Conservation (phyloP, 2,888 invertebrate genomes). For the Galeopsomyia nigrocyanea region DNA sequence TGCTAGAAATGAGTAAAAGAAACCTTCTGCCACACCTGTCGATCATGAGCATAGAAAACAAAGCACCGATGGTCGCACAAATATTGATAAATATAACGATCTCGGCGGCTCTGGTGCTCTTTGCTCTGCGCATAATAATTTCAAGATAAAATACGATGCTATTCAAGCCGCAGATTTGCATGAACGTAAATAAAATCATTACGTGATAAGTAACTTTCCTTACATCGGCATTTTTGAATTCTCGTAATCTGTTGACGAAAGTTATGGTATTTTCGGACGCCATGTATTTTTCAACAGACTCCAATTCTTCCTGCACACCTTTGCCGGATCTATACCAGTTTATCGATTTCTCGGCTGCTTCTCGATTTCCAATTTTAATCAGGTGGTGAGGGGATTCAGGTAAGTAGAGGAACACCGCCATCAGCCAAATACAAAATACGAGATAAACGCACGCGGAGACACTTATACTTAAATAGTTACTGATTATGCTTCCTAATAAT, state of each 20-base stretch:
- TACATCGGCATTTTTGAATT: slow-evolving; percentile 31
- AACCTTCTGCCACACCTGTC: slow-evolving; percentile 59
- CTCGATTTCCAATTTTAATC: background rate
- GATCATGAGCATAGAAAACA: slow-evolving; percentile 53
- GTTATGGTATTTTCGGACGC: background rate
- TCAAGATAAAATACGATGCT: slow-evolving; percentile 60
- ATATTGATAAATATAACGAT: slow-evolving; percentile 56
- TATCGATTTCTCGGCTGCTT: background rate
- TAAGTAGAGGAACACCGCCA: slow-evolving; percentile 55
- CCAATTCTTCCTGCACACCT: slow-evolving; percentile 4
- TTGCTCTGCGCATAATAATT: slow-evolving; percentile 55
- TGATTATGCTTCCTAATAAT: slow-evolving; percentile 58
- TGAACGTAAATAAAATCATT: slow-evolving; percentile 53
- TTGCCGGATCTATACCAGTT: slow-evolving; percentile 9
- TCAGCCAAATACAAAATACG: slow-evolving; percentile 50
- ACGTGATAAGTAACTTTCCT: slow-evolving; percentile 54
- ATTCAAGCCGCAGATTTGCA: slow-evolving; percentile 59
- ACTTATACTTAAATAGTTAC: slow-evolving; percentile 55
- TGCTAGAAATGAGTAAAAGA: slow-evolving; percentile 55
- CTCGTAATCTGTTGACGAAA: background rate
- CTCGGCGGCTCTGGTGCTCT: slow-evolving; percentile 52
- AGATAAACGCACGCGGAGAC: slow-evolving; percentile 56
- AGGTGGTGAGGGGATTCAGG: slow-evolving; percentile 60
- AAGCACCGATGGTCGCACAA: slow-evolving; percentile 53
- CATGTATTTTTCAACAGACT: background rate